Base-by-base conservation (phyloP, 2,888 invertebrate genomes). In the Acrobasis repandana region DNA sequence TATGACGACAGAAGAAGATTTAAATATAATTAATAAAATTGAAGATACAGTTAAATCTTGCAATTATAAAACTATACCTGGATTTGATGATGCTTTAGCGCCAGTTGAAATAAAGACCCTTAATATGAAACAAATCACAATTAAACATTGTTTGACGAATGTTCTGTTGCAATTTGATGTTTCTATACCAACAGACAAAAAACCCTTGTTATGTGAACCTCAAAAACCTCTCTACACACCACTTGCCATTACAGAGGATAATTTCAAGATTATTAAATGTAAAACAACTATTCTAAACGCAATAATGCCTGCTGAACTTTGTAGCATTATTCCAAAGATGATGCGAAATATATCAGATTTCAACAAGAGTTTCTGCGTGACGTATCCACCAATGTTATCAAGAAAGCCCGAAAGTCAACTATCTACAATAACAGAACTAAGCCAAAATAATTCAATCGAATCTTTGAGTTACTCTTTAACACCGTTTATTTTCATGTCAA, bases 251-350 rank as follows among this genome's bases (percentile, higher is more conserved):
- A 73, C 75, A 15, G 75, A 80, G 11, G 79, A 73, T 66, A 68
- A 81, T 14, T 79, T 80, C 0, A 83, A 76, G 63, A 66, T 85
- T 61, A 85, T 82, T 56, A 89, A 90, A 76, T 87, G 82, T 67
- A 80, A 85, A 68, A 83, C 78, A 15, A 77, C 79, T 16, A 81
- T 91, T 51, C 52, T 83, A 2, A 90, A 90, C 67, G 79, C 85
- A 10, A 74, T 81, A 63, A 73, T 91, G 54, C 91, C 91, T 9
- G 90, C 89, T 15, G 86, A 90, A 63, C 70, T 91, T 59, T 91
- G 91, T 61, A 85, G 77, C 61, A 77, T 90, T 62, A 63, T 91
- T 57, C 91, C 91, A 11, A 81, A 74, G 68, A 75, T 90, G 65
- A 76, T 90, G 65, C 67, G 65, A 33, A 75, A 71, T n/a, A 70